These are phyloP conservation scores for Atherinosoma microstoma DNA, from an alignment of 2,797 vertebrate genomes.

Conservation along the genomic window DNA sequence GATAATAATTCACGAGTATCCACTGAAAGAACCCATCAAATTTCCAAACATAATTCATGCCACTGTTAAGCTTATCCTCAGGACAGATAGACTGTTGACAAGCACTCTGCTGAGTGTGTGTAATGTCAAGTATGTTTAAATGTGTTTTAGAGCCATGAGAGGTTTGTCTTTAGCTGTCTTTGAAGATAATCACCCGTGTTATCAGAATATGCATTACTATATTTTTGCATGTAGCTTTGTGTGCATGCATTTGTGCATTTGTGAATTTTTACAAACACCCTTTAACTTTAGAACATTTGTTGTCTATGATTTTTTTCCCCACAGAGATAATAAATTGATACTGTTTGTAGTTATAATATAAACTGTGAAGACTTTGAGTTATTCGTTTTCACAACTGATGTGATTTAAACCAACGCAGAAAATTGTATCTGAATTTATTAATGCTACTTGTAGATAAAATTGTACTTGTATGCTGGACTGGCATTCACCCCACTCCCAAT, in stretches of 20 bases:
- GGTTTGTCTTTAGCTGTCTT: constrained; percentile 46
- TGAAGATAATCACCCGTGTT: constrained; percentile 44
- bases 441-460: neutral
- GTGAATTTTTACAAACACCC: neutral
- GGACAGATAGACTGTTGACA: constrained; percentile 34
- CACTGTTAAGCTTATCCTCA: constrained; percentile 41
- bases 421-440: neutral
- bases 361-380: constrained; percentile 7
- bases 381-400: neutral
- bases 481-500: neutral
- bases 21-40: constrained; percentile 21
- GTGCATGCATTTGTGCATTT: constrained; percentile 2
- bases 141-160: constrained; percentile 41
- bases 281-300: constrained; percentile 11
- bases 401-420: neutral
- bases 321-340: neutral
- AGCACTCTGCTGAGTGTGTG: constrained; percentile 23
- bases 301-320: constrained; percentile 1
- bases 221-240: neutral
- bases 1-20: constrained; percentile 22
- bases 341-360: constrained; percentile 16
- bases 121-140: constrained; percentile 39
- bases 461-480: no score
- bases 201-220: constrained; percentile 20
- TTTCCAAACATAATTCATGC: constrained; percentile 32